Evolutionary conservation across 2,888 invertebrate species (phyloP), one percentile per base, ranked within the genome.

Genomic region (Tiliacea aurago): DNA sequence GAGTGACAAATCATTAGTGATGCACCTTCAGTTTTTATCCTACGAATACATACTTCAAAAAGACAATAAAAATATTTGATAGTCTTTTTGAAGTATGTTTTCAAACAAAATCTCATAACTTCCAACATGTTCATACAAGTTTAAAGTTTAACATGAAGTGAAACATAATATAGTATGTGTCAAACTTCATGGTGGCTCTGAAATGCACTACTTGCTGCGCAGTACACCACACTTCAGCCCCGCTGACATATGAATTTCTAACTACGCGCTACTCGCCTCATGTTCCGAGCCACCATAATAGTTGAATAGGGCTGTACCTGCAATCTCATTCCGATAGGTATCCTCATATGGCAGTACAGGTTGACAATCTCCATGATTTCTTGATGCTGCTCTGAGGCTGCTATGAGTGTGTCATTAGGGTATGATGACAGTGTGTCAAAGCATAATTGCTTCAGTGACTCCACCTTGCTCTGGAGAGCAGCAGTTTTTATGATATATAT

Each of bases 391-490:
- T 81, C 82, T 4, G 84, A 88, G 11, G 91, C 64, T 20, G 81
- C 80, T 51, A 86, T 77, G 4, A 93, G 84, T 33, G 87, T 87
- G 53, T 90, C 83, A 68, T 90, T 86, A 47, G 95, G 94, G 75
- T 90, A 94, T n/a, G 84, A 85, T n/a, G 89, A 51, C 3, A 95
- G 74, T 28, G 90, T 91, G 11, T 94, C 90, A 76, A 91, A 92
- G 64, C 90, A 91, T 49, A 92, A 69, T 28, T 66, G 73, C 78
- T 91, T 91, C 47, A 94, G 71, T 9, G 85, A 74, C 5, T 90
- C 90, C 7, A 89, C 83, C 58, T 89, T 91, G 45, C 66, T 81
- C 20, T 90, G 49, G 0, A 81, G 62, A 51, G 89, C 89, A 66
- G 88, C 84, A 4, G 88, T 90, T 78, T 91, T 92, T 10, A 93